Evolutionary conservation across 1,140 invertebrate genomes (phyloP).

Genomic region (Daktulosphaira vitifoliae): DNA sequence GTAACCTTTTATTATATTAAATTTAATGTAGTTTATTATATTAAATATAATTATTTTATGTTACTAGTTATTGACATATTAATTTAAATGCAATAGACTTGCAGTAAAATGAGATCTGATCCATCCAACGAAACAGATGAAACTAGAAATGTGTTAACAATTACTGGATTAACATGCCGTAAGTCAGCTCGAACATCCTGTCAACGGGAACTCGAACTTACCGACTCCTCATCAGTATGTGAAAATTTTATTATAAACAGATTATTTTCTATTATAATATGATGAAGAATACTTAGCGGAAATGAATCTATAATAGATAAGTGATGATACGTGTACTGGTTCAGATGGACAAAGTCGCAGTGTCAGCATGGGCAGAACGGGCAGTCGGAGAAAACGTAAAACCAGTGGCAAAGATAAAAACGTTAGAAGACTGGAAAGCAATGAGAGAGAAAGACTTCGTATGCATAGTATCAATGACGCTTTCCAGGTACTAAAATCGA

Average conservation of each 20-base stretch:
- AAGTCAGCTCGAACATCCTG: constrained; percentile 21
- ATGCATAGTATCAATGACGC: constrained; percentile 90
- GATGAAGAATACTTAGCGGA: constrained; percentile 11
- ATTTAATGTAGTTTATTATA: too few relatives aligned
- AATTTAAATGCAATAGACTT: too few relatives aligned
- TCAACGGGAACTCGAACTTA: constrained; percentile 35
- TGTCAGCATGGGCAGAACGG: constrained; percentile 13
- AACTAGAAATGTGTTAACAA: not conserved
- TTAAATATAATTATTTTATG: too few relatives aligned
- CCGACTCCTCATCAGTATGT: constrained; percentile 37
- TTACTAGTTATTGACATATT: too few relatives aligned
- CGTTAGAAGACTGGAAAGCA: constrained; percentile 75
- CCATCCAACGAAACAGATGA: constrained; percentile 3
- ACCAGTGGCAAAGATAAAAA: constrained; percentile 72
- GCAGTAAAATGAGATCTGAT: constrained; percentile 15
- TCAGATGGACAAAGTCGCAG: constrained; percentile 19
- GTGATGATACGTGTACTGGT: constrained; percentile 32
- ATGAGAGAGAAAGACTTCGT: constrained; percentile 81
- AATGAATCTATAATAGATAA: constrained; percentile 29
- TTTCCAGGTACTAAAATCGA: constrained; percentile 79
- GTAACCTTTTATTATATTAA: too few relatives aligned
- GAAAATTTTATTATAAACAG: not conserved
- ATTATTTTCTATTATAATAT: too few relatives aligned
- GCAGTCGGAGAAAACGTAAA: constrained; percentile 48
- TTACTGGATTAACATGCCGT: constrained; percentile 1